Conservation (phyloP, 2,888 invertebrate species). For the Deroplatys truncata region DNA sequence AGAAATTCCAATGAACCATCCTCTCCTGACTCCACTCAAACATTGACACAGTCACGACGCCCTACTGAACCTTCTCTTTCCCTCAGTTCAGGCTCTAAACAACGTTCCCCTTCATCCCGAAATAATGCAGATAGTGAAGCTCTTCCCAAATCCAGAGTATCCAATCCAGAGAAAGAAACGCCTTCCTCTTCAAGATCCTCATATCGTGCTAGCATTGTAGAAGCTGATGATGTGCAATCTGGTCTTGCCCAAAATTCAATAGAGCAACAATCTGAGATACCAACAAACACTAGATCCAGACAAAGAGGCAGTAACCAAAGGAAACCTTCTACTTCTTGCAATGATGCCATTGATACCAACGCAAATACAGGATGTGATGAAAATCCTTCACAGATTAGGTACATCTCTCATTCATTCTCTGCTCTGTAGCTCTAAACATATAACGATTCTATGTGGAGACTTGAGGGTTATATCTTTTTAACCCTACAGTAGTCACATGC, state of each 20-base stretch:
- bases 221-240: constrained; percentile 1
- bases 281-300: constrained; percentile 13
- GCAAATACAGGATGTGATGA: constrained; percentile 20
- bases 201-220: not conserved
- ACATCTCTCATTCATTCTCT: constrained; percentile 2
- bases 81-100: not conserved
- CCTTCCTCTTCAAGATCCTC: not conserved
- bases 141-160: not conserved
- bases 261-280: constrained; percentile 14
- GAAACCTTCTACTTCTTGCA: constrained; percentile 18
- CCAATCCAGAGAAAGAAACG: not conserved
- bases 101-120: not conserved
- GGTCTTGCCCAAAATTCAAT: constrained; percentile 27
- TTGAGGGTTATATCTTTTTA: not conserved
- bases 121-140: not conserved
- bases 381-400: constrained; percentile 24
- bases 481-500: too few relatives aligned
- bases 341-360: constrained; percentile 23
- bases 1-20: not conserved
- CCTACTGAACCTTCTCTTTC: not conserved
- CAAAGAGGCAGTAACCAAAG: constrained; percentile 16
- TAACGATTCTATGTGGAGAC: not conserved
- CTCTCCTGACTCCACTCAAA: not conserved
- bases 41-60: not conserved
- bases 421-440: not conserved